Base-by-base conservation (phyloP, 2,888 invertebrate species). In the Malthinus seriepunctatus region DNA sequence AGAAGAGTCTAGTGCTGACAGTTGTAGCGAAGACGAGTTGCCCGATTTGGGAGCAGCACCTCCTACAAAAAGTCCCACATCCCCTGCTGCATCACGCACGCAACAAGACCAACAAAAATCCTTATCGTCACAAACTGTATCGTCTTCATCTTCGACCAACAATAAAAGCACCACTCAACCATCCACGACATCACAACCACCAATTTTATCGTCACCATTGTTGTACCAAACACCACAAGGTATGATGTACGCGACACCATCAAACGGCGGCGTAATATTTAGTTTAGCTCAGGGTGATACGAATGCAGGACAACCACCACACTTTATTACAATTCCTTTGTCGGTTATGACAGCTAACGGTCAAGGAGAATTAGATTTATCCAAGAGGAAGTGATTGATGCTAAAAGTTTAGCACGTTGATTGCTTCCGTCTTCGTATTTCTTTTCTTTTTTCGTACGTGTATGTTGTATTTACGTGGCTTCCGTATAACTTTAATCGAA, bases 241-340 rank as follows among this genome's bases (percentile, higher is more conserved):
- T 37, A 76, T 80, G 76, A 78, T 81, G 73, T 81, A 81, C 66
- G 78, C 79, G 1, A 73, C 80, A 8, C 79, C 79, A 7, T 78
- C 80, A 7, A 78, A 77, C 63, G 79, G 80, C 7, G 79, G 79
- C 4, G 78, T 81, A 58, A 77, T 80, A 56, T 75, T 80, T 66
- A 77, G 80, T 61, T 65, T 80, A 45, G 73, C 77, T 8, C 77
- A 75, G 60, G 67, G 71, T 45, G 70, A 73, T 56, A 72, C 71
- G n/a, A 73, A 69, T 66, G 65, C 71, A 4, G 65, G 66, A 4
- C 66, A 66, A 51, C 83, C 83, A 70, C 84, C 83, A 37, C 88
- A 88, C 76, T 88, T 86, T 78, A 87, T 88, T 73, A 88, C 88
- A 55, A 88, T 88, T 75, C 88, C 88, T 52, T 78, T 88, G 64